phyloP scores from a whole-genome alignment of 2,113 vertebrate species.

The Psettodes erumei region DNA sequence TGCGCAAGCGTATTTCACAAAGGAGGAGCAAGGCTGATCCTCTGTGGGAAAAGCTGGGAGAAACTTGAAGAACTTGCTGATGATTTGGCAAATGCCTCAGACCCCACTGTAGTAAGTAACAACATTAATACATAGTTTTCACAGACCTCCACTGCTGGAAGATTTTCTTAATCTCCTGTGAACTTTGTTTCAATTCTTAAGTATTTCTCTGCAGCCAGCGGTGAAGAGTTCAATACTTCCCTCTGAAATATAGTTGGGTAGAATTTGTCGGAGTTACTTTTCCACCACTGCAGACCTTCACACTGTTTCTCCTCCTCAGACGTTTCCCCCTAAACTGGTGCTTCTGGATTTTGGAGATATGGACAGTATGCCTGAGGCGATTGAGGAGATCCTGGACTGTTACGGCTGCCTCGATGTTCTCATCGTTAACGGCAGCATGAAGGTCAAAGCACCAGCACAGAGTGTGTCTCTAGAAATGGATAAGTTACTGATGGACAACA shows the following conservation, averaged over 20 bases:
- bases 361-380: conserved; percentile 85
- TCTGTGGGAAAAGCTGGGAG: conserved; percentile 93
- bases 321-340: conserved; percentile 91
- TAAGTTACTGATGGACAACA: conserved; percentile 93
- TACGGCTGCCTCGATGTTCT: conserved; percentile 93
- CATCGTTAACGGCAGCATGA: conserved; percentile 93
- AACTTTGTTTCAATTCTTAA: too few species aligned
- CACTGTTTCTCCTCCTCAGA: conserved; percentile 77
- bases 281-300: neutral
- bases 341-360: conserved; percentile 91
- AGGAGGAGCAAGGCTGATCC: conserved; percentile 90
- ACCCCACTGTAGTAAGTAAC: conserved; percentile 88
- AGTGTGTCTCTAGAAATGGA: conserved; percentile 91
- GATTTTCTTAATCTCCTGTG: too few species aligned
- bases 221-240: too few species aligned
- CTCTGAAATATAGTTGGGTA: neutral
- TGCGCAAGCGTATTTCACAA: conserved; percentile 90
- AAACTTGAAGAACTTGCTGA: conserved; percentile 87
- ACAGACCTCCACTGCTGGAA: too few species aligned
- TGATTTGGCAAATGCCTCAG: conserved; percentile 85
- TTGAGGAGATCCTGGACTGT: conserved; percentile 89
- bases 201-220: too few species aligned
- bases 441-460: conserved; percentile 91
- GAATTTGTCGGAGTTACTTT: neutral
- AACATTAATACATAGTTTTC: too few species aligned